Evolutionary conservation across 2,888 invertebrate genomes (phyloP), one percentile per base, ranked within the genome.

Genomic region (Acleris sparsana): DNA sequence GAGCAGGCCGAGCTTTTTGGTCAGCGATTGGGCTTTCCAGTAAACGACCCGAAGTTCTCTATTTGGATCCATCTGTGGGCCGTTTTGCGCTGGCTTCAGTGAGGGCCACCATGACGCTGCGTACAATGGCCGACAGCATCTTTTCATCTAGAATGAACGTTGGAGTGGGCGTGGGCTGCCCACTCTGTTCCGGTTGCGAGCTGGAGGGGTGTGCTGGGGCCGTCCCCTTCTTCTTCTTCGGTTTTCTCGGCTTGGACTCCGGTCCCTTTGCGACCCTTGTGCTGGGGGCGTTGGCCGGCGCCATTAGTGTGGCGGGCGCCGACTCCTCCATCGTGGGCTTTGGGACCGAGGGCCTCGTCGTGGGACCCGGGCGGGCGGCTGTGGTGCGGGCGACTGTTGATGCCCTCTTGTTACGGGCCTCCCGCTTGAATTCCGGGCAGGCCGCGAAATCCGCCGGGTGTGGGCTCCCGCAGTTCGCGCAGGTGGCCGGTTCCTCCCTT

Each of bases 171-270:
- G n/a, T n/a, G n/a, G n/a, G n/a, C n/a, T n/a, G n/a, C n/a, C n/a
- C n/a, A n/a, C n/a, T 0, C n/a, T 0, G 68, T 55, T 1, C 67
- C 65, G 1, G 68, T 29, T 0, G 69, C 69, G 1, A 67, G 44
- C 46, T 2, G 68, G 43, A 53, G 20, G 5, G 1, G 1, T 18
- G 53, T 58, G 18, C 16, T 43, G 22, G 43, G 39, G 7, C 46
- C 51, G 17, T 39, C 17, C 16, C 20, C 18, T 43, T 44, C 22
- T 6, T 17, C 29, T 46, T 48, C 9, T 44, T 57, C 22, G 2
- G 9, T 17, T 48, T 39, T 7, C 2, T 59, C 2, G 6, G 4
- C 7, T 16, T n/a, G 25, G 48, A 0, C 1, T 13, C 9, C 17
- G 44, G 22, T 1, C n/a, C 13, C 11, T 39, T 29, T 7, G 13